These are phyloP conservation scores for Chamaea fasciata DNA, from an alignment of 2,113 vertebrate genomes.

Conservation along the genomic window DNA sequence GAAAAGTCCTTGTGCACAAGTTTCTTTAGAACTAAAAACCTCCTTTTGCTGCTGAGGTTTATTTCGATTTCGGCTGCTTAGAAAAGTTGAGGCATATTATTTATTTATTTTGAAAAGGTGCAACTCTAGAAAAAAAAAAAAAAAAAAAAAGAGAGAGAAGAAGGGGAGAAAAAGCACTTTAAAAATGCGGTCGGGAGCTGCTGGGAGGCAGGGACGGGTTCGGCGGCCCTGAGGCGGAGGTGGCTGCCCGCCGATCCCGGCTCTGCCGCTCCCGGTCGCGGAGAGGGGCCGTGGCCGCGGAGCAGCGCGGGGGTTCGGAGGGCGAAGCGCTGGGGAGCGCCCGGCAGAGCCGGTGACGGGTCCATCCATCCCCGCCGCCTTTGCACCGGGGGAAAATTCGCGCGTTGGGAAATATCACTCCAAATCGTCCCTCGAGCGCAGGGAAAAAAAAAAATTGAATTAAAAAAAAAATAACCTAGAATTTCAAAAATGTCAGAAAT, in stretches of 20 bases:
- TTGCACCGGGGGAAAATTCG: background rate
- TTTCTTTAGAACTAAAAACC: background rate
- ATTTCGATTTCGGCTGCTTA: background rate
- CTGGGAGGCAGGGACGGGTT: background rate
- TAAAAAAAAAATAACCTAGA: background rate
- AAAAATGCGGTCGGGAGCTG: background rate
- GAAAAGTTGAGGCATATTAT: background rate
- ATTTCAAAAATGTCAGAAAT: background rate
- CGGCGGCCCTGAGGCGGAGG: background rate
- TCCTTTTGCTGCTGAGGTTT: background rate
- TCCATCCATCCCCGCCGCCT: background rate
- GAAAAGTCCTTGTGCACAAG: slow-evolving; percentile 28
- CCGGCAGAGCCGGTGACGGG: background rate
- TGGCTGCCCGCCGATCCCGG: background rate
- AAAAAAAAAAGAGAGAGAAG: too few species aligned
- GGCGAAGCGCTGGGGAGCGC: background rate
- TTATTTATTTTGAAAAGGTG: background rate
- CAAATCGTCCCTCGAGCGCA: background rate
- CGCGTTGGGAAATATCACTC: background rate
- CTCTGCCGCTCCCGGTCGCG: background rate
- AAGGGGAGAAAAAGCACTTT: accelerated
- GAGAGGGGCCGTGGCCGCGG: background rate
- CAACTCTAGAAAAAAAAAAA: background rate
- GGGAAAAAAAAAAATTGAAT: background rate
- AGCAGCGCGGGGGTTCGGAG: background rate